Percentiles rank a stretch among this genome's conserved stretches.
Conservation (phyloP, 2,888 invertebrate species). For the Pardosa pseudoannulata region DNA sequence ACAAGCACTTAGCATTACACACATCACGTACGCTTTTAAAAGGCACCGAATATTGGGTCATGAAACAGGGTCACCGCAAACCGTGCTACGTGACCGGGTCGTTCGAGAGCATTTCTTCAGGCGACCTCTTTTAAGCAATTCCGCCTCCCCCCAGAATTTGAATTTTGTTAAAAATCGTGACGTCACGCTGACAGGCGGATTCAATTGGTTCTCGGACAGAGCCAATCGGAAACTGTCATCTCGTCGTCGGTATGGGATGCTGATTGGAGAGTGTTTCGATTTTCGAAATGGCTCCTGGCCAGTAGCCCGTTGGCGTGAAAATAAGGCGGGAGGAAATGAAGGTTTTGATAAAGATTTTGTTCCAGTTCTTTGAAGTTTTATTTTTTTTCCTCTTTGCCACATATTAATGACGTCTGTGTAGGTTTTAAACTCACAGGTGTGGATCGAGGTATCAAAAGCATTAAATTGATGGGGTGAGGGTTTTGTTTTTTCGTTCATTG, state of each 20-base stretch:
- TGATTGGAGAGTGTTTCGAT: slow-evolving; percentile 27
- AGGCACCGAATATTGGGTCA: slow-evolving; percentile 59
- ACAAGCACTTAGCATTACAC: slow-evolving; percentile 6
- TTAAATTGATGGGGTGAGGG: slow-evolving; percentile 30
- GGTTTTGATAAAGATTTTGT: neutral
- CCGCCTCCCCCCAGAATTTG: slow-evolving; percentile 44
- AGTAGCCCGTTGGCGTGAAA: slow-evolving; percentile 52
- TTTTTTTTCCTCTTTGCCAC: neutral
- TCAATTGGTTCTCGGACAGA: slow-evolving; percentile 14
- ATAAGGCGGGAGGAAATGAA: slow-evolving; percentile 30
- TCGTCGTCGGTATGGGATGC: neutral
- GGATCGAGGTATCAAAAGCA: slow-evolving; percentile 22
- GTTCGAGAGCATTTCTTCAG: slow-evolving; percentile 34
- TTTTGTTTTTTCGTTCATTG: slow-evolving; percentile 11
- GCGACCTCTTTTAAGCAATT: slow-evolving; percentile 58
- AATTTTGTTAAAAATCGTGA: slow-evolving; percentile 34
- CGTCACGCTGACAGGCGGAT: slow-evolving; percentile 17
- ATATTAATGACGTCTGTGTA: slow-evolving; percentile 14
- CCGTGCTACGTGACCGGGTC: slow-evolving; percentile 57
- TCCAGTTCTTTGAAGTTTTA: slow-evolving; percentile 13
- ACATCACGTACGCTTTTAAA: slow-evolving; percentile 47
- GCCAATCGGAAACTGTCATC: slow-evolving; percentile 37
- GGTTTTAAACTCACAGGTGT: slow-evolving; percentile 39
- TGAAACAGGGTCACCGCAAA: slow-evolving; percentile 40
- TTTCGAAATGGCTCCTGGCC: slow-evolving; percentile 46